These are phyloP conservation scores for Myioborus miniatus DNA, from an alignment of 2,797 vertebrate species.

Conservation along the genomic window DNA sequence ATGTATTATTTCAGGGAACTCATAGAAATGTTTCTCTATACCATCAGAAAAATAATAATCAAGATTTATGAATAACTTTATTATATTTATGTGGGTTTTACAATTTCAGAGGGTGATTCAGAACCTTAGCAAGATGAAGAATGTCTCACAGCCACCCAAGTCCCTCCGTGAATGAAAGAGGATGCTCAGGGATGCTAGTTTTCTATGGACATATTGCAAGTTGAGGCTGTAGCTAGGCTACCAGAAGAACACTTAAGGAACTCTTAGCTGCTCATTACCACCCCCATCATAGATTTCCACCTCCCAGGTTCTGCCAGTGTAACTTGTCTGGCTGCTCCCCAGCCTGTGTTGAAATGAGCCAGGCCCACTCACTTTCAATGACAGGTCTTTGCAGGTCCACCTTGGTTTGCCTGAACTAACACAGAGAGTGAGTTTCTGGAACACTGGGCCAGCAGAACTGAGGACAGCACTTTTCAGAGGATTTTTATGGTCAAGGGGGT, in stretches of 20 bases:
- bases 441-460: not conserved
- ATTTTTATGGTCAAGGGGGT: not conserved
- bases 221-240: not conserved
- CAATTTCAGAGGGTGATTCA: not conserved
- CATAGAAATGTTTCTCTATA: not conserved
- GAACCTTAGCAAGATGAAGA: not conserved
- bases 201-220: not conserved
- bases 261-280: not conserved
- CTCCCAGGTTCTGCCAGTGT: constrained; percentile 6
- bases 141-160: not conserved
- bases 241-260: not conserved
- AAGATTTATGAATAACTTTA: not conserved
- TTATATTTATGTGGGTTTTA: not conserved
- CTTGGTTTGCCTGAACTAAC: not conserved
- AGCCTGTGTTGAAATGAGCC: not conserved
- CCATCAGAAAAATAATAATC: not conserved
- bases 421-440: not conserved
- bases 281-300: not conserved
- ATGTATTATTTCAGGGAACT: not conserved
- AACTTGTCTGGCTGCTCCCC: constrained; percentile 4
- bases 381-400: not conserved
- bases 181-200: not conserved
- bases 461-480: not conserved
- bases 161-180: not conserved
- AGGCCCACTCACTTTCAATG: not conserved